Evolutionary conservation across 2,888 invertebrate species (phyloP).

Genomic region (Girardia tigrina): DNA sequence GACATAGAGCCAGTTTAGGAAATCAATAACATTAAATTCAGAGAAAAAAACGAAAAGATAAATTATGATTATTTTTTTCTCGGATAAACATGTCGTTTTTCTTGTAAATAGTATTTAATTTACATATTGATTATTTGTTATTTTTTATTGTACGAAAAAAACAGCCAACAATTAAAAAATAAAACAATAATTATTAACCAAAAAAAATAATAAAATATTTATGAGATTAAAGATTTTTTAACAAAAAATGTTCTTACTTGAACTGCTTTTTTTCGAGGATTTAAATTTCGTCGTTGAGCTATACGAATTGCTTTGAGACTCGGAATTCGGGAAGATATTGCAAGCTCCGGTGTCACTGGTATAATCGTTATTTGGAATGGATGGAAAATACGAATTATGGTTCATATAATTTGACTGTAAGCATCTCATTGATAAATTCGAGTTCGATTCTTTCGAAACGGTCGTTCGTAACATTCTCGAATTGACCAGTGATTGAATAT

Average conservation of each 20-base stretch:
- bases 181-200: background rate
- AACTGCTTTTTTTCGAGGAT: slow-evolving; percentile 17
- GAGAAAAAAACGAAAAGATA: background rate
- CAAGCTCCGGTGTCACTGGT: background rate
- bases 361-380: background rate
- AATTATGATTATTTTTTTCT: too few species aligned
- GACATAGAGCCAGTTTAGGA: slow-evolving; percentile 5
- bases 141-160: background rate
- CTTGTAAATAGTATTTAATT: background rate
- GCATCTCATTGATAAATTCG: slow-evolving; percentile 4
- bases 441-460: background rate
- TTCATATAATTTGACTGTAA: slow-evolving; percentile 3
- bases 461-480: background rate
- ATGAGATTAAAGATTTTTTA: background rate
- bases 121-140: background rate
- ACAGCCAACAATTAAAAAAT: background rate
- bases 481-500: background rate
- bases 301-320: slow-evolving; percentile 11
- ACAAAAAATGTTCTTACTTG: too few species aligned
- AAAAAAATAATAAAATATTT: background rate
- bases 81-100: background rate
- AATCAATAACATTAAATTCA: background rate
- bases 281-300: background rate
- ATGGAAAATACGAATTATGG: background rate
- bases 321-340: slow-evolving; percentile 9